phyloP scores from a whole-genome alignment of 2,888 invertebrate species.

The Brachylomia viminalis region DNA sequence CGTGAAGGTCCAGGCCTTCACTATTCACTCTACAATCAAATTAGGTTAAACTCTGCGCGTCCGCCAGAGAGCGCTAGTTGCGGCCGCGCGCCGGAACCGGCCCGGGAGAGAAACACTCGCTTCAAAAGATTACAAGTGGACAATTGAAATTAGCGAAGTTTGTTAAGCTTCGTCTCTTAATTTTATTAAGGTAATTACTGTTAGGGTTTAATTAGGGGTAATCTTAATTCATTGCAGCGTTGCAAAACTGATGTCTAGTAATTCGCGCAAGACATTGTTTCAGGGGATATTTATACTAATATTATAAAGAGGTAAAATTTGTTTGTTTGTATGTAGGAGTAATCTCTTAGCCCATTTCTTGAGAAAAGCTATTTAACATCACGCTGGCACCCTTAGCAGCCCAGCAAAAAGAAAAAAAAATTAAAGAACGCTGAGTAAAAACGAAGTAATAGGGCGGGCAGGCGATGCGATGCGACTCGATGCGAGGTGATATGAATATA shows the following conservation, averaged over 20 bases:
- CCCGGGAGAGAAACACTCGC: conserved; percentile 45
- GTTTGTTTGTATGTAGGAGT: too few species aligned
- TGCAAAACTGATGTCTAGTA: conserved; percentile 31
- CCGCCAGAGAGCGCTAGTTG: conserved; percentile 64
- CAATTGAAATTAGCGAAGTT: conserved; percentile 66
- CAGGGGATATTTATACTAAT: too few species aligned
- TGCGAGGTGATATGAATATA: too few species aligned
- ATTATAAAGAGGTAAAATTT: too few species aligned
- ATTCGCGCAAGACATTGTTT: conserved; percentile 8
- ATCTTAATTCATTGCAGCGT: conserved; percentile 57
- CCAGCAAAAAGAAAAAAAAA: too few species aligned
- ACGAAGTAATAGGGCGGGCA: too few species aligned
- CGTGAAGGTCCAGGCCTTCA: conserved; percentile 70
- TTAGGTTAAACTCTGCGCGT: conserved; percentile 81
- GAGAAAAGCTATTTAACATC: too few species aligned
- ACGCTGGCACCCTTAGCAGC: too few species aligned
- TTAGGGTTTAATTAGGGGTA: conserved; percentile 62
- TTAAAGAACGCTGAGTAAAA: too few species aligned
- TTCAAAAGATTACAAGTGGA: conserved; percentile 67
- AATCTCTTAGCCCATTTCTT: too few species aligned
- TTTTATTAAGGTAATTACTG: conserved; percentile 64
- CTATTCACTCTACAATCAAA: conserved; percentile 74
- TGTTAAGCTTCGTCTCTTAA: conserved; percentile 57
- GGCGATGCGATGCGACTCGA: too few species aligned
- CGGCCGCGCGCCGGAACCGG: conserved; percentile 53